These are phyloP conservation scores for Isotomurus palustris DNA, from an alignment of 2,888 invertebrate genomes.

Conservation along the genomic window DNA sequence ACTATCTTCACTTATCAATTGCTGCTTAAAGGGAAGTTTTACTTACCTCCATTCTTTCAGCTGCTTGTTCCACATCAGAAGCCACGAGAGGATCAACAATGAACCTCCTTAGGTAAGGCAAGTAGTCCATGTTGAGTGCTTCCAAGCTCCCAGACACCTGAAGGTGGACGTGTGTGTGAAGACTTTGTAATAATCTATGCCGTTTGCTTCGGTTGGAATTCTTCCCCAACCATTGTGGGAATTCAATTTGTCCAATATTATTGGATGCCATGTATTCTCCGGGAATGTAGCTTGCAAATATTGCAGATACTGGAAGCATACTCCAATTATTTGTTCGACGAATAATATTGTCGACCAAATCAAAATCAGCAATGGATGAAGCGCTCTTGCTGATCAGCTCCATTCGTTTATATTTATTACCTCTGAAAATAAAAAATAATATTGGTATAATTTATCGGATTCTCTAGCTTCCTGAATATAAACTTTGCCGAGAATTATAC, in stretches of 20 bases:
- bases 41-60: constrained; percentile 60
- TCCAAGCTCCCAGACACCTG: constrained; percentile 74
- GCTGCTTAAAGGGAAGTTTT: neutral
- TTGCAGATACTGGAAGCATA: constrained; percentile 77
- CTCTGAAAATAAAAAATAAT: constrained; percentile 49
- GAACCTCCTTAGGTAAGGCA: constrained; percentile 68
- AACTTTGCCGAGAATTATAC: constrained; percentile 41
- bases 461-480: neutral
- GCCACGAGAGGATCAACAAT: constrained; percentile 72
- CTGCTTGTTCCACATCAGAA: constrained; percentile 67
- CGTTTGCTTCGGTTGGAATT: constrained; percentile 81
- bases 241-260: constrained; percentile 72
- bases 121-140: constrained; percentile 82
- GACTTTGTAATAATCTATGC: constrained; percentile 72
- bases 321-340: constrained; percentile 70
- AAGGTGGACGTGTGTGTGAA: constrained; percentile 70
- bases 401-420: constrained; percentile 56
- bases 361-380: constrained; percentile 79
- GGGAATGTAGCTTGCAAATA: constrained; percentile 86
- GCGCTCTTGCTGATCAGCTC: constrained; percentile 72
- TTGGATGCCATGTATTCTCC: constrained; percentile 79
- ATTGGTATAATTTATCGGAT: constrained; percentile 7
- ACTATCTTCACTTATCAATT: neutral
- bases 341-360: constrained; percentile 76
- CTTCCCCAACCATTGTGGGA: constrained; percentile 94